These are phyloP conservation scores for Trichopoda pennipes DNA, from an alignment of 2,888 invertebrate species.

Conservation along the genomic window DNA sequence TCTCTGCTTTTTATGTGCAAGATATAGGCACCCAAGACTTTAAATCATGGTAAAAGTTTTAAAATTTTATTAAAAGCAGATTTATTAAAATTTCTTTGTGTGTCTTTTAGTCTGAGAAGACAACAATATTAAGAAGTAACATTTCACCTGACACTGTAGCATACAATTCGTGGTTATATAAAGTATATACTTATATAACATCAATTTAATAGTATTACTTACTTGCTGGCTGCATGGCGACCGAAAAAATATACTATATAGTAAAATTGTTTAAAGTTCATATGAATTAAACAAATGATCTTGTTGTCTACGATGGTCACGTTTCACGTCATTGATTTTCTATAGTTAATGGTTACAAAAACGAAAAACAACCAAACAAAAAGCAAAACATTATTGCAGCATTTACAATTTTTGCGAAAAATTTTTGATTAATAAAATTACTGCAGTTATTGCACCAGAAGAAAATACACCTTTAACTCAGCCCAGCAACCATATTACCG, in stretches of 20 bases:
- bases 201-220: not conserved
- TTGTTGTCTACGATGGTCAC: conserved; percentile 59
- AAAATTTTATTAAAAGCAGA: too few relatives aligned
- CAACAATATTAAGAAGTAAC: too few relatives aligned
- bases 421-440: conserved; percentile 57
- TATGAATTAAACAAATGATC: conserved; percentile 39
- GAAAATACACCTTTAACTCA: conserved; percentile 40
- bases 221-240: conserved; percentile 3
- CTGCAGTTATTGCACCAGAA: conserved; percentile 40
- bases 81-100: too few relatives aligned
- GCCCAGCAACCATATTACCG: conserved; percentile 13
- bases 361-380: not conserved
- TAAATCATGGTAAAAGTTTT: too few relatives aligned
- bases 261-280: not conserved
- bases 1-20: too few relatives aligned
- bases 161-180: too few relatives aligned
- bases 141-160: too few relatives aligned
- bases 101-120: too few relatives aligned
- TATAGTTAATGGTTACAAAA: conserved; percentile 42
- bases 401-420: conserved; percentile 43
- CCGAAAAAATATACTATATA: not conserved
- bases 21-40: too few relatives aligned
- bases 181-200: too few relatives aligned
- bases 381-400: conserved; percentile 1
- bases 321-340: conserved; percentile 64